These are phyloP conservation scores for Aldabrachelys gigantea DNA, from an alignment of 2,113 vertebrate species.

Conservation along the genomic window DNA sequence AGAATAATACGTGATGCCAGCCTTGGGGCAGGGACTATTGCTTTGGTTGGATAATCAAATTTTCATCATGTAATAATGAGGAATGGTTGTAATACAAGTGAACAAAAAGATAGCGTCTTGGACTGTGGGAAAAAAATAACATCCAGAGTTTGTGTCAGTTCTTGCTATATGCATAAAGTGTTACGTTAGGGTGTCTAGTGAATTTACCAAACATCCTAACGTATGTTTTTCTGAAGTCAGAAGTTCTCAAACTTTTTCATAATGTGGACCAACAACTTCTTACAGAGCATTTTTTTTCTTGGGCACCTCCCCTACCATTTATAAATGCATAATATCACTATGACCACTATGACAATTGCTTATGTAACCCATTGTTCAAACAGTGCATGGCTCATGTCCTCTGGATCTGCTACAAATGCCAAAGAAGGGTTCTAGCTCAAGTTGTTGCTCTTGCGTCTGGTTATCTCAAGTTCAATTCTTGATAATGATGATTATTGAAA, in stretches of 20 bases:
- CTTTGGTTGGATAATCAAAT: background rate
- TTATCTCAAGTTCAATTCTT: background rate
- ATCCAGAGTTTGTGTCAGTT: background rate
- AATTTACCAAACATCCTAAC: background rate
- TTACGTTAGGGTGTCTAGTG: background rate
- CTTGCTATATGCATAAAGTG: background rate
- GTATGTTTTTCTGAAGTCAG: background rate
- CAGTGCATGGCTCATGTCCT: background rate
- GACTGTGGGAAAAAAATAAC: background rate
- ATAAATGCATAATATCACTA: background rate
- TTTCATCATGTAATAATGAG: background rate
- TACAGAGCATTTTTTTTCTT: background rate
- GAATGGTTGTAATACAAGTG: background rate
- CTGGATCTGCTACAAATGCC: background rate
- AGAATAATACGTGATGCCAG: background rate
- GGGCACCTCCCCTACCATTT: background rate
- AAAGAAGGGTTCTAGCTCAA: background rate
- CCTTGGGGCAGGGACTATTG: background rate
- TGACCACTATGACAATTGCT: background rate
- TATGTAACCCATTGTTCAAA: background rate
- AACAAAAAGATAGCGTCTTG: background rate
- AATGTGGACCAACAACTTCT: background rate
- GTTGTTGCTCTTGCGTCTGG: no score
- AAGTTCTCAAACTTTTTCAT: background rate
- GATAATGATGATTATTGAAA: background rate